Base-by-base conservation (phyloP, 2,888 invertebrate species). In the Anthophora plumipes region DNA sequence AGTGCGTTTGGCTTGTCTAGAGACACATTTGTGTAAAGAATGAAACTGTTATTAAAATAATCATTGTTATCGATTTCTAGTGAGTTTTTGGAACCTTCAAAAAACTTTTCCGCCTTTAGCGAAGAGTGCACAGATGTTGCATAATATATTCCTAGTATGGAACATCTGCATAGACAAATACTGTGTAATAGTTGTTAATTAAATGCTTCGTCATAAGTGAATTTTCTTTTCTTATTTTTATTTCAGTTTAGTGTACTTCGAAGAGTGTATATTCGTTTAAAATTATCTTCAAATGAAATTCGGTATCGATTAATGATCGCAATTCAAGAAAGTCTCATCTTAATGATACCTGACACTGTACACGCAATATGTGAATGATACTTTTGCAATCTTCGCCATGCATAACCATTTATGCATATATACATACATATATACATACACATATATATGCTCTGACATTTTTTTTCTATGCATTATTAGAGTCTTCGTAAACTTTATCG, bases 321-420 rank as follows among this genome's bases (percentile, higher is more conserved):
- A 78, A 78, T 69, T 50, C 25, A 52, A 64, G 69, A 63, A 57
- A 68, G 39, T 64, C 43, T 48, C 61, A 59, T 75, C 43, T 20
- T 59, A 69, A 69, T 54, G 50, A 46, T 46, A 64, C 46, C 20
- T 8, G 69, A 78, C 14, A 76, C 57, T 20, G 63, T 48, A 39
- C 64, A 69, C 25, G 69, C 59, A 52, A 76, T 64, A 59, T 46
- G 52, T 52, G 64, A 64, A 77, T 77, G 69, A 77, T 77, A 77
- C 25, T 64, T 59, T 52, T 14, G 50, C 14, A 63, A 75, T 69
- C n/a, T 11, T 25, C 11, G 12, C 6, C 11, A 63, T 76, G 46
- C 41, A 64, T 54, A 64, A 39, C 31, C 14, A 76, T 59, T 59
- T 46, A 76, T 68, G 52, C 20, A 43, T n/a, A 31, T 4, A 31